These are phyloP conservation scores for Podarcis siculus DNA, from an alignment of 2,797 vertebrate genomes.

Conservation along the genomic window DNA sequence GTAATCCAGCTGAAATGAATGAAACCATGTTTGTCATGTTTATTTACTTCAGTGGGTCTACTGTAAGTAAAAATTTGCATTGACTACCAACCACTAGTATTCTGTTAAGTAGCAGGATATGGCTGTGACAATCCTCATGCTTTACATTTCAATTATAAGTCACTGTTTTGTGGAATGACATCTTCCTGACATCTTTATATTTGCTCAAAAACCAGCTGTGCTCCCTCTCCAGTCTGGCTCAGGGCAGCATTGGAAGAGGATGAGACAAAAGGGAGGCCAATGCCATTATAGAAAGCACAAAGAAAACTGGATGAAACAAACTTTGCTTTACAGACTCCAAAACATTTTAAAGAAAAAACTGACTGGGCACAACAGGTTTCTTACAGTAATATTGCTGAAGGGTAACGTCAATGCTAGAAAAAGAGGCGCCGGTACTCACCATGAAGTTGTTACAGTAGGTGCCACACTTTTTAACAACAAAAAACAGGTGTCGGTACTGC, in stretches of 20 bases:
- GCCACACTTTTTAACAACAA: too few species aligned
- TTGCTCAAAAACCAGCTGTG: background rate
- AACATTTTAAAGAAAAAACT: background rate
- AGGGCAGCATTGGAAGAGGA: too few species aligned
- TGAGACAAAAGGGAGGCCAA: background rate
- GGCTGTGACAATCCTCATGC: background rate
- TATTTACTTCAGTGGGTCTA: too few species aligned
- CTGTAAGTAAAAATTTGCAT: background rate
- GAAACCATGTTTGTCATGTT: too few species aligned
- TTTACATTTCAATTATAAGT: background rate
- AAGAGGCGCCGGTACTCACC: too few species aligned
- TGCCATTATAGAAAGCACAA: background rate
- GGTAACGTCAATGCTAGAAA: background rate
- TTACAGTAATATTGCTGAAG: background rate
- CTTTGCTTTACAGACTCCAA: rapidly evolving
- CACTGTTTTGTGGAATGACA: background rate
- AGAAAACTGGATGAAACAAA: rapidly evolving
- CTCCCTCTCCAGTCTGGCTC: too few species aligned
- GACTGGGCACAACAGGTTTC: background rate
- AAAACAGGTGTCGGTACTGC: too few species aligned
- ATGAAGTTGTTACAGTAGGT: too few species aligned
- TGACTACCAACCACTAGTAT: background rate
- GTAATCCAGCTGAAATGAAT: too few species aligned
- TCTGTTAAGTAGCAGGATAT: background rate
- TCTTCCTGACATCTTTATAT: background rate